A percentile compares a stretch with the other conserved stretches of the same genome.
Evolutionary conservation across 2,888 invertebrate genomes (phyloP).

Genomic region (Chrysolina americana): DNA sequence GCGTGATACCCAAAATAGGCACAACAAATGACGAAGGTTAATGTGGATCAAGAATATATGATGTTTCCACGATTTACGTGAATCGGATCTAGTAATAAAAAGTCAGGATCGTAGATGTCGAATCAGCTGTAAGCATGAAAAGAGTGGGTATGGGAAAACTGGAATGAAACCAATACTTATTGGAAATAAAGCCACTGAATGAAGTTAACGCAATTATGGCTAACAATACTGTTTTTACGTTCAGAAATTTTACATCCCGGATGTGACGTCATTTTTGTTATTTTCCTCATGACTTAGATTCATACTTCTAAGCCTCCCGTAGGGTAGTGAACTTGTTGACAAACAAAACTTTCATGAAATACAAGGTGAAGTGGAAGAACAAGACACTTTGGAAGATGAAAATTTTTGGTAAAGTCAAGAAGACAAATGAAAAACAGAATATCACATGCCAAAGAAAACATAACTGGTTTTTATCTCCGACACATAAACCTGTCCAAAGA

Average conservation of each 20-base stretch:
- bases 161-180: too few relatives aligned
- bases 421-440: constrained; percentile 19
- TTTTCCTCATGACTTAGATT: too few relatives aligned
- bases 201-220: too few relatives aligned
- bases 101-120: background rate
- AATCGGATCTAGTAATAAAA: constrained; percentile 57
- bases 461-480: background rate
- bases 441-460: background rate
- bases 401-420: constrained; percentile 19
- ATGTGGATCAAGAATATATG: constrained; percentile 55
- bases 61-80: constrained; percentile 55
- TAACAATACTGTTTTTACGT: too few relatives aligned
- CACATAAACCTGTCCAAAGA: constrained; percentile 7
- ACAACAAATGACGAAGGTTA: constrained; percentile 52
- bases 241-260: too few relatives aligned
- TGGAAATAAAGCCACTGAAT: too few relatives aligned
- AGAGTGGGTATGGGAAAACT: too few relatives aligned
- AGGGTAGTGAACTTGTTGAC: constrained; percentile 6
- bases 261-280: too few relatives aligned
- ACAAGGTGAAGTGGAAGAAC: constrained; percentile 22
- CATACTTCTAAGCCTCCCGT: too few relatives aligned
- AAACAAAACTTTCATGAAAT: constrained; percentile 14
- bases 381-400: constrained; percentile 7
- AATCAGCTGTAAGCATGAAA: background rate
- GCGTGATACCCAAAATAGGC: constrained; percentile 56